Percentiles rank a stretch among this genome's conserved stretches.
phyloP scores from a whole-genome alignment of 2,797 vertebrate species.

The Peromyscus attwateri region DNA sequence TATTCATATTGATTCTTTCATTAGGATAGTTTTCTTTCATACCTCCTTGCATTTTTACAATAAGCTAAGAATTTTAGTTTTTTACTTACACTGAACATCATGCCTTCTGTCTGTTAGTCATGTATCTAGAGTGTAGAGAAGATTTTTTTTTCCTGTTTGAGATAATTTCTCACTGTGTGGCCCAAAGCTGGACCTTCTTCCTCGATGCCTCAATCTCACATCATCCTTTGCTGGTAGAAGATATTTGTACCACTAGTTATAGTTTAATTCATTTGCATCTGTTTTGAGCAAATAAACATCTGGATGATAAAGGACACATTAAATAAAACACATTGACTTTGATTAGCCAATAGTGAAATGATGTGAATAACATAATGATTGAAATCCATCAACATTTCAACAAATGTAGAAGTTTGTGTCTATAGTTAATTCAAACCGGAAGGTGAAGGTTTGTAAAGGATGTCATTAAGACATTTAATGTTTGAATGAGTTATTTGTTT shows the following conservation, averaged over 20 bases:
- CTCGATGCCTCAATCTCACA: too few relatives aligned
- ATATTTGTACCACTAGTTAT: neutral
- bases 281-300: neutral
- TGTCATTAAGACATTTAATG: neutral
- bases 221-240: neutral
- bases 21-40: neutral
- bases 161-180: neutral
- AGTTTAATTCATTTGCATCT: neutral
- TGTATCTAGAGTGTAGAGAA: neutral
- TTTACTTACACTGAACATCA: neutral
- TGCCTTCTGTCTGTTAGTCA: neutral
- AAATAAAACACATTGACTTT: neutral
- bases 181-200: too few relatives aligned
- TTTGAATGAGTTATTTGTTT: neutral
- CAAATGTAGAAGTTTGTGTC: neutral
- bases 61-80: neutral
- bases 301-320: neutral
- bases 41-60: neutral
- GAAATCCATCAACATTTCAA: neutral
- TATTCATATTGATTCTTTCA: conserved; percentile 10
- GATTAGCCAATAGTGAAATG: conserved; percentile 38
- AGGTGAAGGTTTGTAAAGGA: neutral
- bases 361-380: neutral
- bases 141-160: neutral
- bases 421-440: neutral